Evolutionary conservation across 2,113 vertebrate genomes (phyloP), one percentile per base, ranked within the genome.

Genomic region (Copsychus sechellarum): DNA sequence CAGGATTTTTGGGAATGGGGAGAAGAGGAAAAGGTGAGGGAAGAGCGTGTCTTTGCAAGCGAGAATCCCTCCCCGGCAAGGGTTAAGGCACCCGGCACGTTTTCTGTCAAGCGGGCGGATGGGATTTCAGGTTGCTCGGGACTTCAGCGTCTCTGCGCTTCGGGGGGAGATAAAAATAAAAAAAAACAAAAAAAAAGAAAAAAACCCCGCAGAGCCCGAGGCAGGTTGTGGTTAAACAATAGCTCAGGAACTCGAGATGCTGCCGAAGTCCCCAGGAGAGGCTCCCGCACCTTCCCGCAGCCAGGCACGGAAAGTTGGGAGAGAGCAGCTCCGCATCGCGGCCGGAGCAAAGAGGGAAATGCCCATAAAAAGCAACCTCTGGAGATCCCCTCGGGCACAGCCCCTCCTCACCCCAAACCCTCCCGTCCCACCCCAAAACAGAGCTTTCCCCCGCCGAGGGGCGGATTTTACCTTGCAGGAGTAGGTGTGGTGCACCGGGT

Each of bases 401-500:
- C 79, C 47, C 45, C 45, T 47, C 45, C 45, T 47, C 45, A 18
- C 8, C 42, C 16, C 42, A 17, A 48, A 50, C 48, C 48, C 24
- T 13, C n/a, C n/a, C n/a, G n/a, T n/a, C n/a, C n/a, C n/a, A n/a
- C n/a, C 48, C 48, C 18, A 8, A 38, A 38, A 38, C 38, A 16
- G 15, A 42, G 42, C 16, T 18, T 19, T 7, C 12, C 42, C 42
- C n/a, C n/a, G n/a, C 43, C 42, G 6, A 42, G 18, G 43, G 17
- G 43, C 43, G 43, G 43, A 17, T 43, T 48, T 24, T 51, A 99
- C 99, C 99, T 99, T 99, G 98, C 99, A 99, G 4, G 99, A 99
- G 86, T 99, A 99, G 58, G 99, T 99, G 90, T 99, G 99, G 71
- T 99, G 99, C 65, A 99, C 99, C n/a, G 99, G 99, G 96, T 99